A percentile compares a stretch with the other conserved stretches of the same genome.
Evolutionary conservation across 2,113 vertebrate species (phyloP).

Genomic region (Dromas ardeola): DNA sequence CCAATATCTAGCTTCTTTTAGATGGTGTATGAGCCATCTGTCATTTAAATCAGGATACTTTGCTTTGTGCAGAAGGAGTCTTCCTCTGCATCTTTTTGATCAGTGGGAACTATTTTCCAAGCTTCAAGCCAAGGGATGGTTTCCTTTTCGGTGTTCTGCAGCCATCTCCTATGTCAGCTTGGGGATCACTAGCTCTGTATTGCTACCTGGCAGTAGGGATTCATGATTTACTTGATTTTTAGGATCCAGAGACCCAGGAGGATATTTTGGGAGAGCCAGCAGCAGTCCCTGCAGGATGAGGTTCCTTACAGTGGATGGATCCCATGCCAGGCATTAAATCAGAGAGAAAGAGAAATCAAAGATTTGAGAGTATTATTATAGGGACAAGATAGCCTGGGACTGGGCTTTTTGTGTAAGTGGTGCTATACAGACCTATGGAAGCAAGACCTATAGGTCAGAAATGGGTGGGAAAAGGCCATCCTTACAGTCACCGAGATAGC

Average conservation of each 20-base stretch:
- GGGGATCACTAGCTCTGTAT: background rate
- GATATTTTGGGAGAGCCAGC: background rate
- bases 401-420: background rate
- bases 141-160: background rate
- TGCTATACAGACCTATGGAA: background rate
- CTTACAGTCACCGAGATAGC: background rate
- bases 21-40: background rate
- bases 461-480: background rate
- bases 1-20: background rate
- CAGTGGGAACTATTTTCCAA: background rate
- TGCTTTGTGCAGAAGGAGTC: background rate
- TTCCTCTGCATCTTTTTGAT: background rate
- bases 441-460: background rate
- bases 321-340: background rate
- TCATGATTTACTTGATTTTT: background rate
- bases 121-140: background rate
- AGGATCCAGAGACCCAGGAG: background rate
- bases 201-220: background rate
- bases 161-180: background rate
- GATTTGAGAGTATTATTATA: background rate
- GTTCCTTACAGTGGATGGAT: background rate
- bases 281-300: background rate
- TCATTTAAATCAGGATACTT: background rate
- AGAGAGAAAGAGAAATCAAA: background rate
- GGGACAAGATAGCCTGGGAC: background rate